Percentiles rank a stretch among this genome's conserved stretches.
phyloP scores from a whole-genome alignment of 2,113 vertebrate species.

The Athene cunicularia region DNA sequence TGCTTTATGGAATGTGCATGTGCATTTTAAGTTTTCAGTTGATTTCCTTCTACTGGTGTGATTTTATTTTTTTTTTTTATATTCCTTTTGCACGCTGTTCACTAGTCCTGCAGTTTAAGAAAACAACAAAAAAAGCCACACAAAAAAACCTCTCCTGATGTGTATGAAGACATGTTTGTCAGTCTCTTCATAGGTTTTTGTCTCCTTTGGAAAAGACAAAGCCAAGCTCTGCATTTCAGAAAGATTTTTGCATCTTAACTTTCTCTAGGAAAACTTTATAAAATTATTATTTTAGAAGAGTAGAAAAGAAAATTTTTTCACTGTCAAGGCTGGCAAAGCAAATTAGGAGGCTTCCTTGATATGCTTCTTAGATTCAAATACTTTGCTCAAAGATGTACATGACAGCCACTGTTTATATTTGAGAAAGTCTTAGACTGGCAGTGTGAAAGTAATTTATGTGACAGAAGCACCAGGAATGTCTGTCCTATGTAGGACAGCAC shows the following conservation, averaged over 20 bases:
- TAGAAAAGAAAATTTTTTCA: not conserved
- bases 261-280: not conserved
- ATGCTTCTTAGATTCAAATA: not conserved
- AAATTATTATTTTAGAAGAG: not conserved
- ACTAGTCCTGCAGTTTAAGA: not conserved
- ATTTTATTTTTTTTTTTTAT: no score
- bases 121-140: not conserved
- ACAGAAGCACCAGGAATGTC: not conserved
- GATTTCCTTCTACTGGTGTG: not conserved
- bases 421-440: not conserved
- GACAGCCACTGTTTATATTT: not conserved
- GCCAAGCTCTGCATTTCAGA: not conserved
- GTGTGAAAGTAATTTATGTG: not conserved
- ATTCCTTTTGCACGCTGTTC: not conserved
- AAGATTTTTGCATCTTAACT: not conserved
- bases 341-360: not conserved
- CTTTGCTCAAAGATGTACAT: not conserved
- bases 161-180: not conserved
- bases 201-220: not conserved
- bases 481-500: not conserved
- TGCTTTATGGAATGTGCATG: not conserved
- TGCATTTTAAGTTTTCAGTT: not conserved
- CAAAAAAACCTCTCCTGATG: not conserved
- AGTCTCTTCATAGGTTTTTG: not conserved
- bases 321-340: not conserved